A percentile compares a stretch with the other conserved stretches of the same genome.
Evolutionary conservation across 2,888 invertebrate genomes (phyloP).

Genomic region (Euspilapteryx auroguttella): DNA sequence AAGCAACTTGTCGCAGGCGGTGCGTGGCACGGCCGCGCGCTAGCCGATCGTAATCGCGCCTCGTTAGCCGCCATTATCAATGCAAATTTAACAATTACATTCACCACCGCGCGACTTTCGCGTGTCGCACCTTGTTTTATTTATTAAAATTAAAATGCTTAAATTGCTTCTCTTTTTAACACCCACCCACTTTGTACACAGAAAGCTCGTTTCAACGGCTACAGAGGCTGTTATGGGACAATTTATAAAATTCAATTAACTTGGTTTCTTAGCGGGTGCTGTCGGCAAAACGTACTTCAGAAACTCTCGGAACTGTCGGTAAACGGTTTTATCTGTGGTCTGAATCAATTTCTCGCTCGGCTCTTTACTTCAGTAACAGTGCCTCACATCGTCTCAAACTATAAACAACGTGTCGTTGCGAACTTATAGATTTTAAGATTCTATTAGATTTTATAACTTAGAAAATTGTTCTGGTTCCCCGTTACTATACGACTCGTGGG

Average conservation of each 20-base stretch:
- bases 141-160: too few relatives aligned
- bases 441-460: neutral
- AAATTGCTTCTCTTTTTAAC: too few relatives aligned
- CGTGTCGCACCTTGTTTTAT: too few relatives aligned
- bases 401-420: neutral
- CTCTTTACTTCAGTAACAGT: slow-evolving; percentile 2
- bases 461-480: too few relatives aligned
- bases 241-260: slow-evolving; percentile 5
- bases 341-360: slow-evolving; percentile 6
- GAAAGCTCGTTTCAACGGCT: too few relatives aligned
- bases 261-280: slow-evolving; percentile 2
- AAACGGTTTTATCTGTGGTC: slow-evolving; percentile 5
- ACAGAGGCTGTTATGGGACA: neutral
- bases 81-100: slow-evolving; percentile 46
- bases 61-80: slow-evolving; percentile 46
- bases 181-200: too few relatives aligned
- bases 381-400: slow-evolving; percentile 3
- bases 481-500: too few relatives aligned
- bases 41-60: slow-evolving; percentile 40
- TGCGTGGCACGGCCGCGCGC: slow-evolving; percentile 34
- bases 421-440: neutral
- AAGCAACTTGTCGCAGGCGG: slow-evolving; percentile 33
- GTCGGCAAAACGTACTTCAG: slow-evolving; percentile 3
- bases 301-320: slow-evolving; percentile 4
- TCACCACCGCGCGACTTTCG: slow-evolving; percentile 12